Conservation (phyloP, 2,113 vertebrate species). For the Excalfactoria chinensis region DNA sequence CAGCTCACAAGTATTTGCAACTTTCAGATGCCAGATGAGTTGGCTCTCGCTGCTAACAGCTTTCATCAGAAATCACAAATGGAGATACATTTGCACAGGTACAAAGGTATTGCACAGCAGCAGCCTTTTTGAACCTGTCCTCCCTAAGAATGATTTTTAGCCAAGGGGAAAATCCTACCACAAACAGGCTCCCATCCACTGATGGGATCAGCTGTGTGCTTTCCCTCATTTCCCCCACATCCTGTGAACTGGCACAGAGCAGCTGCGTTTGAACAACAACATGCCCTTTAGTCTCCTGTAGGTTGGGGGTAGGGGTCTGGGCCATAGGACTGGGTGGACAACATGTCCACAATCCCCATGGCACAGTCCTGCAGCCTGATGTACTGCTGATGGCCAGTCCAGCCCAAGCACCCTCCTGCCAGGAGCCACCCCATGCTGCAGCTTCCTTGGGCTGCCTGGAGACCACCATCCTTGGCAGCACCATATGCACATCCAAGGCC, state of each 20-base stretch:
- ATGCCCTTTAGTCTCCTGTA: not conserved
- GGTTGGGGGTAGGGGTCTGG: not conserved
- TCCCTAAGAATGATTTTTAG: not conserved
- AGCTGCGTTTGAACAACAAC: not conserved
- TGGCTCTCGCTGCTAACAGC: not conserved
- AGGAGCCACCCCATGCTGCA: not conserved
- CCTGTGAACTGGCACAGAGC: not conserved
- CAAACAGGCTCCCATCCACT: not conserved
- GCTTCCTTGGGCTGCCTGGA: not conserved
- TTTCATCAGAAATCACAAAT: not conserved
- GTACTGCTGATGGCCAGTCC: not conserved
- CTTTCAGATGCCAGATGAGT: not conserved
- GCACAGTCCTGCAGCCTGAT: not conserved
- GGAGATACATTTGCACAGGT: not conserved
- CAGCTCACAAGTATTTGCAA: not conserved
- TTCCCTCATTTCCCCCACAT: accelerated
- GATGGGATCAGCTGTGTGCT: not conserved
- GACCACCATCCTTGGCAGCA: not conserved
- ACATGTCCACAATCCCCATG: accelerated
- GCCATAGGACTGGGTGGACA: not conserved
- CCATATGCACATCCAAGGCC: not conserved
- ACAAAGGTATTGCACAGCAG: not conserved
- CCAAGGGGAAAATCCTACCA: not conserved
- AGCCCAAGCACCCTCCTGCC: not conserved
- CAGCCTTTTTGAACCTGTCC: not conserved